Base-by-base conservation (phyloP, 2,113 vertebrate species). In the Tyto alba region DNA sequence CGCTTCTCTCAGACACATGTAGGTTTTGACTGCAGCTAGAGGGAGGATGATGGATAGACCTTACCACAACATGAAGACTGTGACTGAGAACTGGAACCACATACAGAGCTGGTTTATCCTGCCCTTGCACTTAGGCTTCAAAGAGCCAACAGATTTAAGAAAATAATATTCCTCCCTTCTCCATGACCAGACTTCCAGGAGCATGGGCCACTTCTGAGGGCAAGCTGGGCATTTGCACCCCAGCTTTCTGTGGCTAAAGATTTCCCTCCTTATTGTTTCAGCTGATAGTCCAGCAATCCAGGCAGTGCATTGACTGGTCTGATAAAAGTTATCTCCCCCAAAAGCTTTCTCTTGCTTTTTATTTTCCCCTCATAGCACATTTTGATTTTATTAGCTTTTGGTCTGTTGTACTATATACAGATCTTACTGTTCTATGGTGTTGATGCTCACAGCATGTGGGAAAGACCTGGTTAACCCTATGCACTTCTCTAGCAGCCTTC, bases 351-450 rank as follows among this genome's bases (percentile, higher is more conserved):
- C 56, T 89, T 78, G 23, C 3, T 27, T 64, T 29, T 36, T 29
- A 29, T 29, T 0, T 0, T 3, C 5, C 22, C 4, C 5, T 9
- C 36, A 41, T 2, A 59, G 32, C 30, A 68, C 14, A 45, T 82
- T 89, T 81, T 89, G 52, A 82, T 93, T 94, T 81, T 82, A 87
- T 73, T 72, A 85, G 52, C 87, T 71, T 92, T 96, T 91, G 53
- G 87, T 91, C 77, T 89, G 36, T 30, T 68, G 34, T 57, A 76
- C 57, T 57, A n/a, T n/a, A n/a, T n/a, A 82, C 48, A 82, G 87
- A 79, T 82, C 52, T 94, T 79, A 82, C 73, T 43, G 55, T 48
- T 96, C 81, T 82, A 89, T 30, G 43, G 57, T 73, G 57, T 16
- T 87, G 91, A 96, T 89, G 48, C 38, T 93, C 93, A 76, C 84